Evolutionary conservation across 2,888 invertebrate species (phyloP).

Genomic region (Temnothorax rugatulus): DNA sequence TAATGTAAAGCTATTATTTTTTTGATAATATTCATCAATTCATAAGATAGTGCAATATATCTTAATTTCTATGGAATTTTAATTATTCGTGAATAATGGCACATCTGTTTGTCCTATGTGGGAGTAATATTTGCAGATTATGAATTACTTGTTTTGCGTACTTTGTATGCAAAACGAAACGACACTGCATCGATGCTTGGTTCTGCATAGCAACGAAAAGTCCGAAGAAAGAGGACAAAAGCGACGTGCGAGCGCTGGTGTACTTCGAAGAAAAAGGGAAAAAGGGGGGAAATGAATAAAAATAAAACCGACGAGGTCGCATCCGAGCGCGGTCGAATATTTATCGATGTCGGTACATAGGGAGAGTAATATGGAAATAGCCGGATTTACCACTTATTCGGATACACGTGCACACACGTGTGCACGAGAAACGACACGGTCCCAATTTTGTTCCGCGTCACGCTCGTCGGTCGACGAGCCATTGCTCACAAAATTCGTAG

Average conservation of each 20-base stretch:
- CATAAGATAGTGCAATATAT: background rate
- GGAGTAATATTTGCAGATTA: constrained; percentile 30
- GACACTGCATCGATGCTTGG: constrained; percentile 12
- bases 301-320: constrained; percentile 20
- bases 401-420: constrained; percentile 8
- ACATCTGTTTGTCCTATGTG: background rate
- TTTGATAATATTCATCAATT: background rate
- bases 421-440: constrained; percentile 28
- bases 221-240: constrained; percentile 39
- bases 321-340: constrained; percentile 42
- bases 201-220: constrained; percentile 33
- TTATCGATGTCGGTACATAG: constrained; percentile 50
- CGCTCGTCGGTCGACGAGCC: background rate
- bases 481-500: constrained; percentile 13
- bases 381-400: constrained; percentile 49
- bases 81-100: background rate
- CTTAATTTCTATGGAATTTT: background rate
- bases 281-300: constrained; percentile 16
- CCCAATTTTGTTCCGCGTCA: constrained; percentile 38
- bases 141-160: constrained; percentile 14
- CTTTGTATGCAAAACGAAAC: constrained; percentile 37
- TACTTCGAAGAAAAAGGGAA: constrained; percentile 29
- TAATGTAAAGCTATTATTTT: background rate
- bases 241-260: constrained; percentile 3
- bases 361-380: constrained; percentile 52